A percentile compares a stretch with the other conserved stretches of the same genome.
Evolutionary conservation across 2,797 vertebrate genomes (phyloP).

Genomic region (Tokudaia tokunoshimensis): DNA sequence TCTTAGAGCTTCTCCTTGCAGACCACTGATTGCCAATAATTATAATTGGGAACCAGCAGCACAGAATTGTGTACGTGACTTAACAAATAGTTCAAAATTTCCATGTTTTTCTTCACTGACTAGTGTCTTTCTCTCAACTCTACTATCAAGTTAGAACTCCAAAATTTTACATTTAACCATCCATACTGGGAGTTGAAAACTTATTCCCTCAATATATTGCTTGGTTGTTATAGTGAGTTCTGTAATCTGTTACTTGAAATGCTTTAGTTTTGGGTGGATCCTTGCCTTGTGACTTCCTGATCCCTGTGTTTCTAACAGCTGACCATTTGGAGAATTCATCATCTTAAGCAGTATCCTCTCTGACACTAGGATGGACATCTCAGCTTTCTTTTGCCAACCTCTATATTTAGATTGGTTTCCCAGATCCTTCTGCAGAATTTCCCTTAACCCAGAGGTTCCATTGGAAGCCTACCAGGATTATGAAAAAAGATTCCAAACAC

Average conservation of each 20-base stretch:
- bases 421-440: not conserved
- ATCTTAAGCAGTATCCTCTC: not conserved
- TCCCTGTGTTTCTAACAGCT: not conserved
- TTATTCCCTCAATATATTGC: not conserved
- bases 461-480: not conserved
- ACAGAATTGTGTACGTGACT: not conserved
- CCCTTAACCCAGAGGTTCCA: not conserved
- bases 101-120: not conserved
- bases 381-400: not conserved
- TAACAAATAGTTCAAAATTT: not conserved
- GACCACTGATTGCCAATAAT: not conserved
- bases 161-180: not conserved
- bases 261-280: not conserved
- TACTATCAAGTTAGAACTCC: not conserved
- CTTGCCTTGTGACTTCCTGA: not conserved
- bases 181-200: not conserved
- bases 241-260: not conserved
- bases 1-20: not conserved
- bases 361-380: not conserved
- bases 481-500: not conserved
- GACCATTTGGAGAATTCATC: conserved; percentile 18
- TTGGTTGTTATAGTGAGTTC: not conserved
- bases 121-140: not conserved
- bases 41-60: not conserved
- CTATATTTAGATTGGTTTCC: not conserved